Evolutionary conservation across 2,888 invertebrate species (phyloP).

Genomic region (Eurois occulta): DNA sequence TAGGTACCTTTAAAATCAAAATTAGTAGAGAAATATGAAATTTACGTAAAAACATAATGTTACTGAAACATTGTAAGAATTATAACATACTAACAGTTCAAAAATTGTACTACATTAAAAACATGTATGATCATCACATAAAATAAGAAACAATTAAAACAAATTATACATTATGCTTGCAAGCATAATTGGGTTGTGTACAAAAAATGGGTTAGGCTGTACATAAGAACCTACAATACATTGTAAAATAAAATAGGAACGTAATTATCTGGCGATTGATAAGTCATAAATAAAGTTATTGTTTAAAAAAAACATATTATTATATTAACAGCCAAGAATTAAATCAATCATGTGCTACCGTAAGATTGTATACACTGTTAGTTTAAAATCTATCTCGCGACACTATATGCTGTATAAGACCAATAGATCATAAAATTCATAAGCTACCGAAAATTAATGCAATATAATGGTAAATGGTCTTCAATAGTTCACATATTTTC

Average conservation of each 20-base stretch:
- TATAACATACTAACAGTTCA: not conserved
- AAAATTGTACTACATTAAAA: not conserved
- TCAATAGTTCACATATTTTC: too few relatives aligned
- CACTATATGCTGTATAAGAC: not conserved
- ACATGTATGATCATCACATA: not conserved
- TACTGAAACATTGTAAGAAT: too few relatives aligned
- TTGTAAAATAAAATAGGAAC: not conserved
- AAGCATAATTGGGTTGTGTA: not conserved
- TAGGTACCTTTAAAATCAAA: too few relatives aligned
- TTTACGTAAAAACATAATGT: too few relatives aligned
- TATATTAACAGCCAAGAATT: constrained; percentile 57
- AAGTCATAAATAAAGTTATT: constrained; percentile 19
- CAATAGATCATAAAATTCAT: not conserved
- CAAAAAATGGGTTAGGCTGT: not conserved
- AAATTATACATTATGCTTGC: not conserved
- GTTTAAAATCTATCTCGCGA: not conserved
- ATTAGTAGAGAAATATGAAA: too few relatives aligned
- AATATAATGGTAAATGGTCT: not conserved
- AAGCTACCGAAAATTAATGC: not conserved
- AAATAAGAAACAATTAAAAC: not conserved
- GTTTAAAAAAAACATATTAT: constrained; percentile 25
- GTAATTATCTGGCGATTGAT: constrained; percentile 4
- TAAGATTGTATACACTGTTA: not conserved
- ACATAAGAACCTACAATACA: not conserved
- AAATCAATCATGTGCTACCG: constrained; percentile 32